Evolutionary conservation across 2,888 invertebrate genomes (phyloP).

Genomic region (Oscheius myriophilus): DNA sequence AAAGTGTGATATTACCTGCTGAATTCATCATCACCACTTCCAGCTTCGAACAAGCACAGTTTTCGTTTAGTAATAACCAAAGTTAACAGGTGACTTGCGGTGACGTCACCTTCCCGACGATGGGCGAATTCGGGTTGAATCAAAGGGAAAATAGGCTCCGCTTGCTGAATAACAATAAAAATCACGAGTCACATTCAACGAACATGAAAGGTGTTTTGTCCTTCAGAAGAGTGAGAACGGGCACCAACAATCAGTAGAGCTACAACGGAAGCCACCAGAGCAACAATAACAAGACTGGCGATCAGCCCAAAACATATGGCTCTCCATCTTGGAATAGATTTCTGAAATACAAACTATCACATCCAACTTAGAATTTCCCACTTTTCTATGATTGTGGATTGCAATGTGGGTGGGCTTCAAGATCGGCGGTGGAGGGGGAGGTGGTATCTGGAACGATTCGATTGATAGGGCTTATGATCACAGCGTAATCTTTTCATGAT

Average conservation of each 20-base stretch:
- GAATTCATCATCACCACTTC: conserved; percentile 48
- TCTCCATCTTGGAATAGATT: conserved; percentile 18
- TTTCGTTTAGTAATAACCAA: conserved; percentile 63
- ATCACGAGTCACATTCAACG: not conserved
- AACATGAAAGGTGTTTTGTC: not conserved
- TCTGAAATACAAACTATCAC: not conserved
- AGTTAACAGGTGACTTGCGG: conserved; percentile 60
- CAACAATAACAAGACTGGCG: conserved; percentile 10
- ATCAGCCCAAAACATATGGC: conserved; percentile 14
- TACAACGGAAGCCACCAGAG: conserved; percentile 11
- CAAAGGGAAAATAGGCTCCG: conserved; percentile 23
- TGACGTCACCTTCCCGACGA: conserved; percentile 42
- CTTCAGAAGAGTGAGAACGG: not conserved
- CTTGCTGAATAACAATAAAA: conserved; percentile 3
- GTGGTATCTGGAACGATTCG: conserved; percentile 29
- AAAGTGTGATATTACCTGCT: conserved; percentile 28
- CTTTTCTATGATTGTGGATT: conserved; percentile 53
- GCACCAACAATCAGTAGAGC: conserved; percentile 17
- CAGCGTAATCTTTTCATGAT: conserved; percentile 9
- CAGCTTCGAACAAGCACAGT: conserved; percentile 62
- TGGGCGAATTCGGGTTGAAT: conserved; percentile 19
- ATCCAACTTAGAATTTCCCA: conserved; percentile 8
- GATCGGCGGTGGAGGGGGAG: conserved; percentile 56
- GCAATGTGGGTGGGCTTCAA: conserved; percentile 56
- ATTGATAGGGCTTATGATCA: not conserved